Conservation (phyloP, 2,113 vertebrate genomes). For the Mastomys coucha region DNA sequence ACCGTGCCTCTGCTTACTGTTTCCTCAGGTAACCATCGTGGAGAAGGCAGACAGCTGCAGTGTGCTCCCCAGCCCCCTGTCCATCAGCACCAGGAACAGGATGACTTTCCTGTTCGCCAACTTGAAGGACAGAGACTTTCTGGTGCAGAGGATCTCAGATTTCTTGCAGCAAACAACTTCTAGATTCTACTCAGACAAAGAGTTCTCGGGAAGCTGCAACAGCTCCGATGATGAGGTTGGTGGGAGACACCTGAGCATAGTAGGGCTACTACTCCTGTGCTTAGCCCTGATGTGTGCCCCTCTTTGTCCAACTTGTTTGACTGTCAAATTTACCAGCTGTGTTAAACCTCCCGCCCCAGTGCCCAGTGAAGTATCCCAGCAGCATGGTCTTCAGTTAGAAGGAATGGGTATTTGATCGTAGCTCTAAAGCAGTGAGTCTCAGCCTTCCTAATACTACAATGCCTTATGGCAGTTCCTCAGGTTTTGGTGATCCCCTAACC, state of each 20-base stretch:
- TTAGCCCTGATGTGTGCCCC: not conserved
- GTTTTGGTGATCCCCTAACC: not conserved
- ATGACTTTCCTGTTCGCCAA: slow-evolving; percentile 99
- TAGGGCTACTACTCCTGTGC: not conserved
- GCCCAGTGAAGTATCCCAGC: not conserved
- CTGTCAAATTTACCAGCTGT: not conserved
- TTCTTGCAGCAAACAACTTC: slow-evolving; percentile 98
- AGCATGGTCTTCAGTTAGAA: not conserved
- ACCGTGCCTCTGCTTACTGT: not conserved
- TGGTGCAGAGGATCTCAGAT: slow-evolving; percentile 98
- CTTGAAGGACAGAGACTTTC: slow-evolving; percentile 97
- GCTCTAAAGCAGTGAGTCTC: not conserved
- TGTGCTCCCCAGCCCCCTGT: slow-evolving; percentile 96
- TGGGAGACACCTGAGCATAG: not conserved
- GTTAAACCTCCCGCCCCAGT: not conserved
- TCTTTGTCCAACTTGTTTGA: not conserved
- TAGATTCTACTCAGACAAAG: slow-evolving; percentile 94
- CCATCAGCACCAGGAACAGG: slow-evolving; percentile 98
- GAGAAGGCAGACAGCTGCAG: slow-evolving; percentile 99
- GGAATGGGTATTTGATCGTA: not conserved
- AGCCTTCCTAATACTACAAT: not conserved
- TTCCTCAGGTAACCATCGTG: slow-evolving; percentile 96
- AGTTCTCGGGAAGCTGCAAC: slow-evolving; percentile 92
- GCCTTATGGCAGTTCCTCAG: not conserved
- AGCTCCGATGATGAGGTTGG: slow-evolving; percentile 96